Evolutionary conservation across 2,113 vertebrate species (phyloP), one percentile per base, ranked within the genome.

Genomic region (Tapirus terrestris): DNA sequence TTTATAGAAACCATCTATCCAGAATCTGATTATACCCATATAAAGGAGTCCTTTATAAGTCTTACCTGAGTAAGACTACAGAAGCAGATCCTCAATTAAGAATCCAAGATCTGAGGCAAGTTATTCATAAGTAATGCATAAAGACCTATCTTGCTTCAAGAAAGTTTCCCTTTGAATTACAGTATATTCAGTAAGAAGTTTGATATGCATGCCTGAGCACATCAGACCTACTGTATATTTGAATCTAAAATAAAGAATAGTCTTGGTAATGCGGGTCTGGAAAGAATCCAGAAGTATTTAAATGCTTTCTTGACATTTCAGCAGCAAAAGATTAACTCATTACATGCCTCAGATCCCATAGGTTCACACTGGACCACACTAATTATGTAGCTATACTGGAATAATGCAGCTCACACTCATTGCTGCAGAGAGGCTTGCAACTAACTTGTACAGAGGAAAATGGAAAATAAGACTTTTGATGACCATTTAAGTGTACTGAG

Each of bases 71-170:
- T 83, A 86, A 97, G 4, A 94, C 77, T 93, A 93, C 14, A 93
- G 81, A 97, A 88, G 82, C 48, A 89, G 92, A 94, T 39, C 29
- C 75, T 96, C 94, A 63, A 82, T 89, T 97, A 90, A 80, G 58
- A 97, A 92, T 97, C 96, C 60, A 96, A 98, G 92, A 76, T 88
- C 76, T 95, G 92, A 86, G 60, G 79, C 76, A 94, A 94, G 89
- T 96, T 92, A 93, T 43, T 94, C 4, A 96, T 91, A 67, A 97
- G 43, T 91, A 91, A 65, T 86, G 61, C 89, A 17, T 91, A 97
- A 96, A 93, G 67, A 84, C 53, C 56, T 91, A 36, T 80, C 56
- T 98, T 98, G 70, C 77, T 96, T 95, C 60, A 72, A 76, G 67
- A 60, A 93, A 88, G 65, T 79, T 72, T 91, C 72, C 60, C 80